Percentiles rank a stretch among this genome's conserved stretches.
phyloP scores from a whole-genome alignment of 2,888 invertebrate genomes.

The Portevinia maculata region DNA sequence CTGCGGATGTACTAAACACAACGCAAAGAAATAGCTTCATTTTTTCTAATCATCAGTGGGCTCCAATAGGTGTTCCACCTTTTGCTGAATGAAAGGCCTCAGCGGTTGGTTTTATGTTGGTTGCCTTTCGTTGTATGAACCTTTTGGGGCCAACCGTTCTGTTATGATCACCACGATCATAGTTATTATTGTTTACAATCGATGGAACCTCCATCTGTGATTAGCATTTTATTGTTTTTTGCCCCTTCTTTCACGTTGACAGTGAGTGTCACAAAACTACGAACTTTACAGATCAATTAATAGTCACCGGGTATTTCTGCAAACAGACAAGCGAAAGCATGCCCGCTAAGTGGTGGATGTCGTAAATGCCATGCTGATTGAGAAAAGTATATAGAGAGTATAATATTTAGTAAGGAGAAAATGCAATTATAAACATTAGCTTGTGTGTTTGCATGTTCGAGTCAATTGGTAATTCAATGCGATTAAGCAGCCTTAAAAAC shows the following conservation, averaged over 20 bases:
- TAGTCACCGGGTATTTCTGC: slow-evolving; percentile 10
- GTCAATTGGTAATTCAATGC: slow-evolving; percentile 13
- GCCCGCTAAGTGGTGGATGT: slow-evolving; percentile 26
- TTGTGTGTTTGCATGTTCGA: too few species aligned
- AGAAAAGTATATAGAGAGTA: slow-evolving; percentile 5
- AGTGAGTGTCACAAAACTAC: slow-evolving; percentile 32
- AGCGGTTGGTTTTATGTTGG: neutral
- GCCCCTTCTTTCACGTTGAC: slow-evolving; percentile 19
- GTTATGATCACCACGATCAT: slow-evolving; percentile 34
- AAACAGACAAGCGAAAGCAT: slow-evolving; percentile 43
- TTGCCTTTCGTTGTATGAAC: neutral
- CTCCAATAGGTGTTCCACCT: slow-evolving; percentile 13
- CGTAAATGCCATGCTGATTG: slow-evolving; percentile 28
- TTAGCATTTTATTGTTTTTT: slow-evolving; percentile 11
- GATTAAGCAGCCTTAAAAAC: neutral
- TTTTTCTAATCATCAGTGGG: slow-evolving; percentile 26
- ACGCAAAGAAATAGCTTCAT: neutral
- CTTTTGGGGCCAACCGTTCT: slow-evolving; percentile 36
- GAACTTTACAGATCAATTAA: slow-evolving; percentile 42
- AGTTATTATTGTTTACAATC: slow-evolving; percentile 18
- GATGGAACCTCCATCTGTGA: neutral
- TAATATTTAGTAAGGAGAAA: slow-evolving; percentile 55
- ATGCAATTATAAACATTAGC: too few species aligned
- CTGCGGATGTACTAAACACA: slow-evolving; percentile 15
- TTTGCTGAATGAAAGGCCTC: slow-evolving; percentile 59